These are phyloP conservation scores for Oxytorus armatus DNA, from an alignment of 2,888 invertebrate genomes.

Conservation along the genomic window DNA sequence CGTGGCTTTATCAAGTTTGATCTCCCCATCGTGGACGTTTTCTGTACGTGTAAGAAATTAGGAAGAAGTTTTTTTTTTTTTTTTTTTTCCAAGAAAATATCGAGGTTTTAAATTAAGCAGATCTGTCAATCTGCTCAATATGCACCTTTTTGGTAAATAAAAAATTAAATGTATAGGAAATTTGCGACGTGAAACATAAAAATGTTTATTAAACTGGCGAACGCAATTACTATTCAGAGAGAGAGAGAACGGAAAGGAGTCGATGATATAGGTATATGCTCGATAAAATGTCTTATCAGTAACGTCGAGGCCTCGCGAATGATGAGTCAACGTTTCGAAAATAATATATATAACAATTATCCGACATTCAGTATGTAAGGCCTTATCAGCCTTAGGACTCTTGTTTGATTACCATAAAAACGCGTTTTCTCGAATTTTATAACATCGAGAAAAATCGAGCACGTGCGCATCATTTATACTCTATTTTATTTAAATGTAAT, in stretches of 20 bases:
- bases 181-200: too few relatives aligned
- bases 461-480: neutral
- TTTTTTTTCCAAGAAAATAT: neutral
- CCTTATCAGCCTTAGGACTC: too few relatives aligned
- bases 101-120: too few relatives aligned
- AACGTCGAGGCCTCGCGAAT: conserved; percentile 39
- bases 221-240: conserved; percentile 11
- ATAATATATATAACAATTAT: conserved; percentile 31
- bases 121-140: too few relatives aligned
- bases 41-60: too few relatives aligned
- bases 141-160: too few relatives aligned
- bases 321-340: conserved; percentile 62
- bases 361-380: too few relatives aligned
- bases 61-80: too few relatives aligned
- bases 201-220: neutral
- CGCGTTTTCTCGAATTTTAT: neutral
- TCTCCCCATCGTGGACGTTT: too few relatives aligned
- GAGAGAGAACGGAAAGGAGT: neutral
- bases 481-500: too few relatives aligned
- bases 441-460: neutral
- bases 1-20: too few relatives aligned
- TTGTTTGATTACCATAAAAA: neutral
- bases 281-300: conserved; percentile 60
- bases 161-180: too few relatives aligned
- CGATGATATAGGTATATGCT: conserved; percentile 12